phyloP scores from a whole-genome alignment of 2,797 vertebrate genomes.

The Acanthopagrus latus region DNA sequence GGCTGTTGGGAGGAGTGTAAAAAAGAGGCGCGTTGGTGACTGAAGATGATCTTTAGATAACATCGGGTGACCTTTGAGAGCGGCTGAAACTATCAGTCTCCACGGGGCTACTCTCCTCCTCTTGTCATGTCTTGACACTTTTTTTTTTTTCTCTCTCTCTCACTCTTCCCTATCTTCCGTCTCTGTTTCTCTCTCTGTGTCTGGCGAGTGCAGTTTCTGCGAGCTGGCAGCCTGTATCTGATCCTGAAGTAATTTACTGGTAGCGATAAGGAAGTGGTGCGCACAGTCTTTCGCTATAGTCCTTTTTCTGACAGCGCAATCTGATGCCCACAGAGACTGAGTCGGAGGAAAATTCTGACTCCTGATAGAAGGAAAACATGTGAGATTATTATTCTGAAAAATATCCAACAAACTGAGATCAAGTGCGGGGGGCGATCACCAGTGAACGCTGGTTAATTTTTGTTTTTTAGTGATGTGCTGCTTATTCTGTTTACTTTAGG shows the following conservation, averaged over 20 bases:
- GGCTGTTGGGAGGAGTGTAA: conserved; percentile 62
- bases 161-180: conserved; percentile 47
- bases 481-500: conserved; percentile 42
- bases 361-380: conserved; percentile 54
- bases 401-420: conserved; percentile 55
- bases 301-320: conserved; percentile 78
- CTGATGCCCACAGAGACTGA: conserved; percentile 65
- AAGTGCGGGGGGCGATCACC: conserved; percentile 60
- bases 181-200: conserved; percentile 54
- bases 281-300: conserved; percentile 72
- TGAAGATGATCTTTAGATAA: conserved; percentile 82
- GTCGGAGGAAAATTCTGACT: conserved; percentile 68
- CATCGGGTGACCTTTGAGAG: conserved; percentile 80
- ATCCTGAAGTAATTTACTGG: conserved; percentile 83
- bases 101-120: conserved; percentile 61
- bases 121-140: conserved; percentile 74
- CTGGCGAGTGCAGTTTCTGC: conserved; percentile 73
- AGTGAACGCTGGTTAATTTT: conserved; percentile 44
- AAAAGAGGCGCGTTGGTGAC: conserved; percentile 64
- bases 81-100: conserved; percentile 71
- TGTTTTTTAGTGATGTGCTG: conserved; percentile 35
- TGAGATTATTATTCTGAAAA: conserved; percentile 54
- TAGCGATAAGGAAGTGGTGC: conserved; percentile 81
- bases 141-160: conserved; percentile 21
- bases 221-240: conserved; percentile 83